phyloP scores from a whole-genome alignment of 2,888 invertebrate genomes.

The Drosophila buzzatii region DNA sequence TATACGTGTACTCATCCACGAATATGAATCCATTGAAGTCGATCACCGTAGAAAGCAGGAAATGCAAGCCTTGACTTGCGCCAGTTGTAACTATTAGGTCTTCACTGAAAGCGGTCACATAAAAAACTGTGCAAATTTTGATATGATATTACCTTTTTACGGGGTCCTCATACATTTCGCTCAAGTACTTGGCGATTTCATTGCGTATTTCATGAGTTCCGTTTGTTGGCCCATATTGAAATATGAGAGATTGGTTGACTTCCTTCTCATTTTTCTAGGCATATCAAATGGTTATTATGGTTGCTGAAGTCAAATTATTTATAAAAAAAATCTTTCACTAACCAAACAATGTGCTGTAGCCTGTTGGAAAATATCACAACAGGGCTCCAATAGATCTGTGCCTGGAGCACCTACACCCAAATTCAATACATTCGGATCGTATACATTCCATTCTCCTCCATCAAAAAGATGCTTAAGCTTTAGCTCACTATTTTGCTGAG shows the following conservation, averaged over 20 bases:
- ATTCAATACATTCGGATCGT: conserved; percentile 85
- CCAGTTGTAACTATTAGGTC: conserved; percentile 87
- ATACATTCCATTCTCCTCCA: conserved; percentile 85
- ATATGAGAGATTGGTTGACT: conserved; percentile 82
- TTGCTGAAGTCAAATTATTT: not conserved
- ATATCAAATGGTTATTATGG: not conserved
- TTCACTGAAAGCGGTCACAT: conserved; percentile 81
- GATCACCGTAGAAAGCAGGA: conserved; percentile 86
- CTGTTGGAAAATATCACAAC: conserved; percentile 85
- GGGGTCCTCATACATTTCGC: conserved; percentile 84
- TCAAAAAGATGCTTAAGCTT: conserved; percentile 86
- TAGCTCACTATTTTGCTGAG: conserved; percentile 52
- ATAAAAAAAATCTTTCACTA: conserved; percentile 27
- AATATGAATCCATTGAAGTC: conserved; percentile 87
- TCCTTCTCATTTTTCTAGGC: conserved; percentile 72
- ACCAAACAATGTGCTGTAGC: conserved; percentile 86
- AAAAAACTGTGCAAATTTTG: not conserved
- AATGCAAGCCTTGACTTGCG: conserved; percentile 87
- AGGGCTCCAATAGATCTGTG: conserved; percentile 86
- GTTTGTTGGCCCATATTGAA: conserved; percentile 87
- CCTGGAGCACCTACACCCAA: conserved; percentile 87
- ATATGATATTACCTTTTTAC: conserved; percentile 82
- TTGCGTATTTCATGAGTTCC: conserved; percentile 86
- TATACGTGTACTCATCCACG: conserved; percentile 89
- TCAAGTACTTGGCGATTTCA: conserved; percentile 86